A percentile compares a stretch with the other conserved stretches of the same genome.
These are phyloP conservation scores for Brachionichthys hirsutus DNA, from an alignment of 2,113 vertebrate genomes.

Conservation along the genomic window DNA sequence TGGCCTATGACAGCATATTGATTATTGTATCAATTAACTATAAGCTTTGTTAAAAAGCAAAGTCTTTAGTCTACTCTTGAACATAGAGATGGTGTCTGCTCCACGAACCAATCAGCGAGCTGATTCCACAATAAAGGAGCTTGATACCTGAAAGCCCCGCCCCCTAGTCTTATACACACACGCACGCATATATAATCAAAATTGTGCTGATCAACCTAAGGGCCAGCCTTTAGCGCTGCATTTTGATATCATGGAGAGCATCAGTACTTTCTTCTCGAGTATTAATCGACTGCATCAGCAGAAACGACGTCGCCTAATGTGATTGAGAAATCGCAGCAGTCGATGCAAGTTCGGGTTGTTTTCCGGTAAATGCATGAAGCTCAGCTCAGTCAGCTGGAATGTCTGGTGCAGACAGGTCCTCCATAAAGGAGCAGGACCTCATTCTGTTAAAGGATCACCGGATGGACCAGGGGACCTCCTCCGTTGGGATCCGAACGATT, in stretches of 20 bases:
- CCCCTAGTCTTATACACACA: too few species aligned
- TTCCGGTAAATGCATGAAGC: slow-evolving; percentile 9
- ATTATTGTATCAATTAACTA: too few species aligned
- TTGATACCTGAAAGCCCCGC: too few species aligned
- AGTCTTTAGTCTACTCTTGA: too few species aligned
- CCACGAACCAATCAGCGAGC: too few species aligned
- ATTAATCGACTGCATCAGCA: neutral
- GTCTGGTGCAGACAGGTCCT: neutral
- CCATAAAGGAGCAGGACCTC: slow-evolving; percentile 1
- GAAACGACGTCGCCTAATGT: slow-evolving; percentile 4
- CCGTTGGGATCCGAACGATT: slow-evolving; percentile 35
- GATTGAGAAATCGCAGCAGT: slow-evolving; percentile 27
- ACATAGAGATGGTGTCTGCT: too few species aligned
- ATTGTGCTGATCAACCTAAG: neutral
- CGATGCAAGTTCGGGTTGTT: slow-evolving; percentile 7
- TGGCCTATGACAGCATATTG: too few species aligned
- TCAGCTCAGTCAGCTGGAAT: slow-evolving; percentile 12
- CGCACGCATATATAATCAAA: neutral
- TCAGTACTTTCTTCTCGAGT: neutral
- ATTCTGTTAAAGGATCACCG: slow-evolving; percentile 19
- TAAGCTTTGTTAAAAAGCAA: too few species aligned
- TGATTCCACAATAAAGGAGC: too few species aligned
- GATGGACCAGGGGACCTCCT: slow-evolving; percentile 29
- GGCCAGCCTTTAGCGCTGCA: neutral
- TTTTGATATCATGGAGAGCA: neutral